Percentiles rank a stretch among this genome's conserved stretches.
Evolutionary conservation across 2,888 invertebrate genomes (phyloP).

Genomic region (Epinotia demarniana): DNA sequence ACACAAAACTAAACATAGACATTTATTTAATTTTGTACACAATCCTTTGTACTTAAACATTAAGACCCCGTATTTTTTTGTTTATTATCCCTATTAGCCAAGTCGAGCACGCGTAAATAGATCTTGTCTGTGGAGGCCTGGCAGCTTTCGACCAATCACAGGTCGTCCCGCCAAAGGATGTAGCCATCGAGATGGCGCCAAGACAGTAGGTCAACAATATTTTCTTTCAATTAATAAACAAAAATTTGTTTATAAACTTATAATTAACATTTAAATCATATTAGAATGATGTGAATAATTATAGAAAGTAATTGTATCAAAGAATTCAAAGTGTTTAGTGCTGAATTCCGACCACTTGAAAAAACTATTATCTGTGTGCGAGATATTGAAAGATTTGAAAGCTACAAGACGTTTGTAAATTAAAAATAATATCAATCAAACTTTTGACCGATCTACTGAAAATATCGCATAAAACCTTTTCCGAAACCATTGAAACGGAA

Average conservation of each 20-base stretch:
- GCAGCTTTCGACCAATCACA: constrained; percentile 65
- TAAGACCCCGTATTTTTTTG: constrained; percentile 2
- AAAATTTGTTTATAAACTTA: background rate
- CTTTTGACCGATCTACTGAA: background rate
- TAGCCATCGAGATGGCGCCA: constrained; percentile 62
- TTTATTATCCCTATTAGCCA: background rate
- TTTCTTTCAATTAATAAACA: background rate
- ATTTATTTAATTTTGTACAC: background rate
- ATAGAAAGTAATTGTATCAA: background rate
- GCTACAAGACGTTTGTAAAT: background rate
- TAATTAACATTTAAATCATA: no score
- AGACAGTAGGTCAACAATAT: constrained; percentile 23
- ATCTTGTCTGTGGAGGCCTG: constrained; percentile 58
- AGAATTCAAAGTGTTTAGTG: background rate
- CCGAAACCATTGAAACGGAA: constrained; percentile 41
- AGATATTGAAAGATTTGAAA: no score
- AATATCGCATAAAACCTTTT: constrained; percentile 36
- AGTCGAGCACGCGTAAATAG: constrained; percentile 17
- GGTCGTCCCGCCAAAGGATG: constrained; percentile 56
- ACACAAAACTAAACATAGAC: background rate
- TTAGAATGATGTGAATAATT: no score
- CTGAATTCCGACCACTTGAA: background rate
- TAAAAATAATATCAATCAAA: background rate
- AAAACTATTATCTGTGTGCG: background rate
- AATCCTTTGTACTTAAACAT: background rate